Conservation (phyloP, 2,888 invertebrate species). For the Drosophila greeni region DNA sequence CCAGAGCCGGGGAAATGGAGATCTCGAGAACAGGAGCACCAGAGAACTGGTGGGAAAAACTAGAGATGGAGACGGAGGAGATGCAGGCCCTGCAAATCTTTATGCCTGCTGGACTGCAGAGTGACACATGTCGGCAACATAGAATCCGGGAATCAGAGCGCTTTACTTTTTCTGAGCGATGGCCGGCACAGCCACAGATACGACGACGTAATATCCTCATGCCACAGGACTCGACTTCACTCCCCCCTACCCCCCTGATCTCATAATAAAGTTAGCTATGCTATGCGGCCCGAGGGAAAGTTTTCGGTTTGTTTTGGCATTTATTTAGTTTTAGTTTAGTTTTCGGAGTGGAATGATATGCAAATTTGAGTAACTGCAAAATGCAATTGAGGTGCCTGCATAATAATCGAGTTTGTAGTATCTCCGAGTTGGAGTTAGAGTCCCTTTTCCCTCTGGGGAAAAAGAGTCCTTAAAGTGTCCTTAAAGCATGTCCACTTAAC, state of each 20-base stretch:
- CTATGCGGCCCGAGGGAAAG: conserved; percentile 42
- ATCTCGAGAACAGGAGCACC: conserved; percentile 4
- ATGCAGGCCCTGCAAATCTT: conserved; percentile 69
- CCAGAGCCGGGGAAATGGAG: conserved; percentile 1
- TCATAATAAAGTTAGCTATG: conserved; percentile 68
- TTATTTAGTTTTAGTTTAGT: conserved; percentile 71
- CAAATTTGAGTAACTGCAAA: conserved; percentile 71
- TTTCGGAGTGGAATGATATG: conserved; percentile 62
- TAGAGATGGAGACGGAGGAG: conserved; percentile 8
- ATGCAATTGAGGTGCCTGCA: conserved; percentile 74
- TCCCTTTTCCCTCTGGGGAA: neutral
- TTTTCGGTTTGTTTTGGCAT: conserved; percentile 70
- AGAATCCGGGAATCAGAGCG: conserved; percentile 70
- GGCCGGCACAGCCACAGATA: conserved; percentile 61
- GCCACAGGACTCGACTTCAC: conserved; percentile 2
- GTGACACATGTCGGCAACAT: conserved; percentile 78
- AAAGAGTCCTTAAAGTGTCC: conserved; percentile 25
- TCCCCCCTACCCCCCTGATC: conserved; percentile 17
- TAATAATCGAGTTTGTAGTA: conserved; percentile 58
- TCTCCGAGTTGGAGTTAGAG: neutral
- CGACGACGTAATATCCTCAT: conserved; percentile 18
- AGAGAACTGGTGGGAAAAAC: conserved; percentile 4
- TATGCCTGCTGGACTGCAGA: conserved; percentile 73
- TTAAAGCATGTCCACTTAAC: conserved; percentile 28
- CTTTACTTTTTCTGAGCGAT: conserved; percentile 64